phyloP scores from a whole-genome alignment of 2,797 vertebrate genomes.

The Champsocephalus esox region DNA sequence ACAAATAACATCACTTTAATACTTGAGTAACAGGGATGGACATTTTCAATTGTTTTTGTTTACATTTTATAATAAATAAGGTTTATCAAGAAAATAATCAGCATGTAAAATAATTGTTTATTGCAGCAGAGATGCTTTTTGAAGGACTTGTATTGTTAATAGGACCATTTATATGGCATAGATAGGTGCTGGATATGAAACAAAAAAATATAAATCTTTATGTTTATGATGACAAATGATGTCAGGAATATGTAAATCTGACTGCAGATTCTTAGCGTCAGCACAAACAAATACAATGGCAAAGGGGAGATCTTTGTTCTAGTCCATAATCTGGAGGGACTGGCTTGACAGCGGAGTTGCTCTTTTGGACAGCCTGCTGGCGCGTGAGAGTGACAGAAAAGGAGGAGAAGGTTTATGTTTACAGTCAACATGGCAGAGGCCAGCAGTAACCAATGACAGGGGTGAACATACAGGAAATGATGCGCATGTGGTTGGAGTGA shows the following conservation, averaged over 20 bases:
- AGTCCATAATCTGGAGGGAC: constrained; percentile 28
- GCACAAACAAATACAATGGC: constrained; percentile 2
- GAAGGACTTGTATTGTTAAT: too few species aligned
- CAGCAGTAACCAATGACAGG: constrained; percentile 41
- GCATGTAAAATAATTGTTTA: too few species aligned
- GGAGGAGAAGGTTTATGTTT: constrained; percentile 50
- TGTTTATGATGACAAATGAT: constrained; percentile 14
- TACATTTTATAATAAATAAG: too few species aligned
- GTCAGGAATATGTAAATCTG: constrained; percentile 1
- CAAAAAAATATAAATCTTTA: constrained; percentile 2
- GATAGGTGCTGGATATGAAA: neutral
- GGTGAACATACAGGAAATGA: constrained; percentile 77
- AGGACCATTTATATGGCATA: neutral
- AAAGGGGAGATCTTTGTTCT: constrained; percentile 20
- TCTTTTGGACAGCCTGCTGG: constrained; percentile 39
- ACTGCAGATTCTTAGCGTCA: neutral
- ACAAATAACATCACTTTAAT: too few species aligned
- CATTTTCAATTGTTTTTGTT: too few species aligned
- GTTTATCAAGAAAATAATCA: too few species aligned
- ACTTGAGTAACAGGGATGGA: too few species aligned
- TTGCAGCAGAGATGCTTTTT: too few species aligned
- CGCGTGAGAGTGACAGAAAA: constrained; percentile 42
- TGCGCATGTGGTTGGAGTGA: constrained; percentile 72
- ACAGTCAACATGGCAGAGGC: constrained; percentile 52
- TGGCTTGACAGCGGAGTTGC: constrained; percentile 25